These are phyloP conservation scores for Dusona sp. DNA, from an alignment of 2,888 invertebrate genomes.

Conservation along the genomic window DNA sequence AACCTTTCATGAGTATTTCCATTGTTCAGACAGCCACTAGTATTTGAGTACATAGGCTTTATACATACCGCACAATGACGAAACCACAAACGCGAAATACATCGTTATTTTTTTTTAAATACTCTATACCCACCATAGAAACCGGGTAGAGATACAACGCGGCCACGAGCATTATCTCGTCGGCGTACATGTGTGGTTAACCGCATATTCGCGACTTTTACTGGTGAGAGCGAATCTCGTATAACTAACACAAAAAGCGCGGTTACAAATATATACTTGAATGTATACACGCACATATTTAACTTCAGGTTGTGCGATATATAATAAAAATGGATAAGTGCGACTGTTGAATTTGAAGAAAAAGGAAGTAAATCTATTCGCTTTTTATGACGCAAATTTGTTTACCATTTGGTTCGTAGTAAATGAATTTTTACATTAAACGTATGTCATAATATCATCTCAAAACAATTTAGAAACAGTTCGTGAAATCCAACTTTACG, in stretches of 20 bases:
- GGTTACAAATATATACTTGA: neutral
- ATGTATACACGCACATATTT: neutral
- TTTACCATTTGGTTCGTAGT: no score
- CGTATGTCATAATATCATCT: no score
- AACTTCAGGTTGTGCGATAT: neutral
- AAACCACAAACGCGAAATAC: slow-evolving; percentile 68
- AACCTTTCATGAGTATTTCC: slow-evolving; percentile 83
- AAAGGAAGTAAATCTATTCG: neutral
- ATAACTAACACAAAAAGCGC: slow-evolving; percentile 1
- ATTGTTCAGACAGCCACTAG: slow-evolving; percentile 78
- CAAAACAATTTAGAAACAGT: no score
- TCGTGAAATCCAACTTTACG: neutral
- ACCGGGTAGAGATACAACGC: slow-evolving; percentile 9
- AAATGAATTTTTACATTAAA: no score
- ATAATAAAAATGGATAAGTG: neutral
- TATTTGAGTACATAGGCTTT: slow-evolving; percentile 38
- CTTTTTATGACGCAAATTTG: neutral
- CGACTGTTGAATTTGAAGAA: neutral
- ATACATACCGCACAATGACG: slow-evolving; percentile 70
- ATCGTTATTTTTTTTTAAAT: slow-evolving; percentile 4
- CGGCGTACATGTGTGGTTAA: slow-evolving; percentile 72
- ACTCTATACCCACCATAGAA: neutral
- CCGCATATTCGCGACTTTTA: slow-evolving; percentile 71
- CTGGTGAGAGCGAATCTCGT: slow-evolving; percentile 21
- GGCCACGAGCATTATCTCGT: slow-evolving; percentile 70